Evolutionary conservation across 2,797 vertebrate genomes (phyloP).

Genomic region (Molossus alvarezi): DNA sequence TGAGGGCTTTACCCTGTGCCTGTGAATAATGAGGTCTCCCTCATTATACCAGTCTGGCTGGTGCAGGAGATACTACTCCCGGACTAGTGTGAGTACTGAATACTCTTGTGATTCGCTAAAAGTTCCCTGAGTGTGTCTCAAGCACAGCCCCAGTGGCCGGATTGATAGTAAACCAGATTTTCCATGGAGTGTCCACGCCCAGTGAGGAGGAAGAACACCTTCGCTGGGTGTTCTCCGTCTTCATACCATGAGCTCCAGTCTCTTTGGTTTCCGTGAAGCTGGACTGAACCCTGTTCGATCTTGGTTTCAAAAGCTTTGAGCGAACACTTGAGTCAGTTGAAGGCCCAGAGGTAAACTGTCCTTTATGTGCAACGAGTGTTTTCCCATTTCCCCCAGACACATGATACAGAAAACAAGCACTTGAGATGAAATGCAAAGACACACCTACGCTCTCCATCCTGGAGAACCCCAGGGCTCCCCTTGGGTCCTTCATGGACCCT

Average conservation of each 20-base stretch:
- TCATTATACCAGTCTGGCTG: too few species aligned
- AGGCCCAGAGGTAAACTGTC: neutral
- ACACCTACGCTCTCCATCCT: accelerated
- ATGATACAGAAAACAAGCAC: neutral
- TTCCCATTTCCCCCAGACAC: neutral
- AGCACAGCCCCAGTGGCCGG: neutral
- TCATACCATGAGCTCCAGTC: accelerated
- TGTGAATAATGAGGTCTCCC: neutral
- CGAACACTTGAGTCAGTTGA: neutral
- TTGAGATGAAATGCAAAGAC: neutral
- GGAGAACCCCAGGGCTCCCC: neutral
- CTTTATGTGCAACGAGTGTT: too few species aligned
- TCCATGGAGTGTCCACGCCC: neutral
- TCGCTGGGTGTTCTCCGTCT: neutral
- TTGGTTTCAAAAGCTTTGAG: neutral
- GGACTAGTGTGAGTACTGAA: accelerated
- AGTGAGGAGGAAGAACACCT: accelerated
- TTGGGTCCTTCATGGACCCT: neutral
- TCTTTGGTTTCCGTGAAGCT: neutral
- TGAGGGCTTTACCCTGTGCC: neutral
- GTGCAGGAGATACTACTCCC: neutral
- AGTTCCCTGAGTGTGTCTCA: neutral
- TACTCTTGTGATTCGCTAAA: neutral
- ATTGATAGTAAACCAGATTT: too few species aligned
- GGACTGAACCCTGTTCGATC: too few species aligned